Conservation (phyloP, 2,888 invertebrate genomes). For the Conops quadrifasciatus region DNA sequence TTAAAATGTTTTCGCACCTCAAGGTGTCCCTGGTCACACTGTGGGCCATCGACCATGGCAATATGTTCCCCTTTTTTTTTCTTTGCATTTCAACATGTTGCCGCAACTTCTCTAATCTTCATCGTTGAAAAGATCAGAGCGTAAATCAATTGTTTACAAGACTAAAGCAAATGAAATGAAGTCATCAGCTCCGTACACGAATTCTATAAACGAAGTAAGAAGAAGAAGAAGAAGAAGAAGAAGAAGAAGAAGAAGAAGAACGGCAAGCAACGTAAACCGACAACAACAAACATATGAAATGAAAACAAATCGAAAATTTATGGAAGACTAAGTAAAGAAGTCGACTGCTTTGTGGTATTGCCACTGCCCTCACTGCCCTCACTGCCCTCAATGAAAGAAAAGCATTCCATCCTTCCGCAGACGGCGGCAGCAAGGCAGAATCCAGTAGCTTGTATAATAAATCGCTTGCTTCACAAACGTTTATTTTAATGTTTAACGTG, state of each 20-base stretch:
- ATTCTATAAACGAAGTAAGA: not conserved
- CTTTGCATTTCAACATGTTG: not conserved
- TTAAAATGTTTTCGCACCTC: conserved; percentile 10
- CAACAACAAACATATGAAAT: not conserved
- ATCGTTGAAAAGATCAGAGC: not conserved
- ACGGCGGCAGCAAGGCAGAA: not conserved
- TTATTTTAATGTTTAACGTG: too few relatives aligned
- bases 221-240: not conserved
- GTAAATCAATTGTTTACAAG: conserved; percentile 3
- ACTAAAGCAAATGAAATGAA: conserved; percentile 1
- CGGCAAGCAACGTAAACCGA: not conserved
- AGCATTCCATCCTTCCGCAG: too few relatives aligned
- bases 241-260: not conserved
- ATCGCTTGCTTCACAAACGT: too few relatives aligned
- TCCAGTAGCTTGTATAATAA: not conserved
- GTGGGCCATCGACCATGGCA: not conserved
- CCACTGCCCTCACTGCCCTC: too few relatives aligned
- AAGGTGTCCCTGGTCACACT: not conserved
- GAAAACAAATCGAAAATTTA: not conserved
- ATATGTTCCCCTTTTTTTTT: not conserved
- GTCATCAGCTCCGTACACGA: conserved; percentile 2
- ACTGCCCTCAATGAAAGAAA: too few relatives aligned
- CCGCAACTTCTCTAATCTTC: not conserved
- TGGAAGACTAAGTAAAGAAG: too few relatives aligned
- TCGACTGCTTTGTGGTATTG: not conserved